Conservation (phyloP, 1,140 invertebrate species). For the Eupristina koningsbergeri region DNA sequence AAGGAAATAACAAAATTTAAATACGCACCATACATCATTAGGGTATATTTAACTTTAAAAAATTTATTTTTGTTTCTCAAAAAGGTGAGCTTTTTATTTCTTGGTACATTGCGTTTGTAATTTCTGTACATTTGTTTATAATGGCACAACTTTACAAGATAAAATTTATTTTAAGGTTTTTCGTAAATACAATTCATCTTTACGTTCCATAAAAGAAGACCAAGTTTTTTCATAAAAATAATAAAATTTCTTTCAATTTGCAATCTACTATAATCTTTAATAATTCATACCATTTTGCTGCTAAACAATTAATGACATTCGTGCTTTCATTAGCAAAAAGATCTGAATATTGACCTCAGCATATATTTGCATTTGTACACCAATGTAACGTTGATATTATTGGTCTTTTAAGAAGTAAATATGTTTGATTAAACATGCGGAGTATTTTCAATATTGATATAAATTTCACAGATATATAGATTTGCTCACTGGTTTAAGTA, state of each 20-base stretch:
- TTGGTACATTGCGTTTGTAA: slow-evolving; percentile 12
- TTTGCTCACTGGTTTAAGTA: background rate
- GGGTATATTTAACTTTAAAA: too few species aligned
- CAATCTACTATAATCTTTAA: background rate
- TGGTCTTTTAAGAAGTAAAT: background rate
- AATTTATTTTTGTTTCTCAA: background rate
- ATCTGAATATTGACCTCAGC: background rate
- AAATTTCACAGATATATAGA: too few species aligned
- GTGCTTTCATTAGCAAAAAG: background rate
- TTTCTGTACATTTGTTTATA: background rate
- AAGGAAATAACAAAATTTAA: too few species aligned
- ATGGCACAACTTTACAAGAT: background rate
- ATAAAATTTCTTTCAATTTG: background rate
- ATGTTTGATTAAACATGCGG: background rate
- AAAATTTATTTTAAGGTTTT: background rate
- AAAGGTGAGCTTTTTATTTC: background rate
- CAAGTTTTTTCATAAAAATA: slow-evolving; percentile 25
- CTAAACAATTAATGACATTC: background rate
- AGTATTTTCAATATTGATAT: background rate
- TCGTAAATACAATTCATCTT: background rate
- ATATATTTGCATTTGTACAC: background rate
- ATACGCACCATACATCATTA: too few species aligned
- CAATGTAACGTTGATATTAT: background rate
- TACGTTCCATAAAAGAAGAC: too few species aligned
- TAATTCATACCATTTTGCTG: background rate